These are phyloP conservation scores for Camponotus fellah DNA, from an alignment of 2,888 invertebrate species.

Conservation along the genomic window DNA sequence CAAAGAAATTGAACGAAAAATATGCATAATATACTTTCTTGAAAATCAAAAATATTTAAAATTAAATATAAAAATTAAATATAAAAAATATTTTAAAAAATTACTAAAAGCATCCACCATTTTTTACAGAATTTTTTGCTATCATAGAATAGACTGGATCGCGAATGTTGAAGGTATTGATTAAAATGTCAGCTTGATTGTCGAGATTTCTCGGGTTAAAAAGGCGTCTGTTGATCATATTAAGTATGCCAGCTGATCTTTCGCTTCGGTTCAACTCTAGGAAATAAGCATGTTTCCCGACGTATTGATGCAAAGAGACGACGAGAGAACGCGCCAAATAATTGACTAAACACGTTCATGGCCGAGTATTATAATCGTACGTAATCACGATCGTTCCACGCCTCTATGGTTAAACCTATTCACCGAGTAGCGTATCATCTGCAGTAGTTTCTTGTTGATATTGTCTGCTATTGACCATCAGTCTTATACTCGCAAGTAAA, in stretches of 20 bases:
- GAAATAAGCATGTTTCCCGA: background rate
- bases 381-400: slow-evolving; percentile 13
- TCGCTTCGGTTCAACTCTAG: background rate
- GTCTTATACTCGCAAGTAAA: slow-evolving; percentile 11
- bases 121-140: too few species aligned
- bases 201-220: background rate
- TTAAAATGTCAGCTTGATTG: background rate
- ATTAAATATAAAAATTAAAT: too few species aligned
- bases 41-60: too few species aligned
- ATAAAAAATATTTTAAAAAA: too few species aligned
- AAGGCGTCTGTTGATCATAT: background rate
- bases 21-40: too few species aligned
- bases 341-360: slow-evolving; percentile 45
- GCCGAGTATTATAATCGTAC: slow-evolving; percentile 27
- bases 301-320: background rate
- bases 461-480: slow-evolving; percentile 36
- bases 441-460: background rate
- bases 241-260: background rate
- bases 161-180: background rate
- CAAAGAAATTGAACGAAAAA: too few species aligned
- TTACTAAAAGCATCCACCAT: too few species aligned
- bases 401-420: slow-evolving; percentile 38
- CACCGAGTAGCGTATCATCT: slow-evolving; percentile 9
- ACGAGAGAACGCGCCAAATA: slow-evolving; percentile 7
- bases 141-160: too few species aligned